Evolutionary conservation across 2,888 invertebrate species (phyloP).

Genomic region (Agrochola lychnidis): DNA sequence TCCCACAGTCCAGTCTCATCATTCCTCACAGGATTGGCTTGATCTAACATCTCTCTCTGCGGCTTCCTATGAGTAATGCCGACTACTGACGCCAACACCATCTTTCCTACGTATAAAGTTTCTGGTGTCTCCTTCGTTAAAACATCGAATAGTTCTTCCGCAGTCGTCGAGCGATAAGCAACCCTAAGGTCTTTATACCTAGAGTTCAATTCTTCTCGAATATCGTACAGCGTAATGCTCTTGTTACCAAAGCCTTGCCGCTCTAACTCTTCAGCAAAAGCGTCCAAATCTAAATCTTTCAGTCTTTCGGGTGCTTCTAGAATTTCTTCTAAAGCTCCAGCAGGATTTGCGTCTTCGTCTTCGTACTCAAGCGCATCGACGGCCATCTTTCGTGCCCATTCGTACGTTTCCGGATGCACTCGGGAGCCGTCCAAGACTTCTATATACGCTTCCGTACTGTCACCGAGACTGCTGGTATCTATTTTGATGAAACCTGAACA

Average conservation of each 20-base stretch:
- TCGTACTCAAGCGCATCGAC: conserved; percentile 99
- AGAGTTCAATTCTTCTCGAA: conserved; percentile 98
- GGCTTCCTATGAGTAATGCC: conserved; percentile 97
- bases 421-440: conserved; percentile 99
- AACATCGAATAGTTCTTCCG: conserved; percentile 98
- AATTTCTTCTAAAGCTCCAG: conserved; percentile 99
- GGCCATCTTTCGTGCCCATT: conserved; percentile 99
- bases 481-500: conserved; percentile 99
- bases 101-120: conserved; percentile 96
- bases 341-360: conserved; percentile 98
- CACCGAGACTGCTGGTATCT: conserved; percentile 98
- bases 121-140: conserved; percentile 99
- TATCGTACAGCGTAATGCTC: conserved; percentile 98
- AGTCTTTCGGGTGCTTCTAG: conserved; percentile 98
- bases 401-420: conserved; percentile 99
- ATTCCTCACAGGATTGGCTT: conserved; percentile 98
- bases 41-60: conserved; percentile 97
- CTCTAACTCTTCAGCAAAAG: conserved; percentile 99
- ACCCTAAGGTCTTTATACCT: conserved; percentile 97
- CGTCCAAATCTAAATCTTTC: conserved; percentile 99
- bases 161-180: conserved; percentile 94
- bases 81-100: conserved; percentile 95
- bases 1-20: conserved; percentile 99
- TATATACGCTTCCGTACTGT: conserved; percentile 98
- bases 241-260: conserved; percentile 97